Conservation (phyloP, 2,797 vertebrate species). For the Lacerta bilineata region DNA sequence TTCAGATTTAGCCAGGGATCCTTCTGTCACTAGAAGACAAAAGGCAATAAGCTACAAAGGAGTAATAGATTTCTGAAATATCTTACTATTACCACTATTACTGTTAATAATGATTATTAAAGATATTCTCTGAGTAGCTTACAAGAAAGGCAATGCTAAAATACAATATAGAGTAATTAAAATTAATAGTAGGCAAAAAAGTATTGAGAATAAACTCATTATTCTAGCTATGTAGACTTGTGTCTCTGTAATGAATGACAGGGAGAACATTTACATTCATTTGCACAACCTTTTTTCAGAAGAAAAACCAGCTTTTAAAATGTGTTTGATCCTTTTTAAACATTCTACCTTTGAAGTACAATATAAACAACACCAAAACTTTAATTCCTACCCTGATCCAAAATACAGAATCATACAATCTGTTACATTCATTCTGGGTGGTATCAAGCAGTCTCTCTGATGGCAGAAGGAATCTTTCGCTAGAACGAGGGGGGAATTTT, state of each 20-base stretch:
- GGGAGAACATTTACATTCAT: not conserved
- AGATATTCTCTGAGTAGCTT: no score
- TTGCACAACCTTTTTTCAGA: not conserved
- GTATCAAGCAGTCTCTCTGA: no score
- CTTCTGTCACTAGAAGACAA: conserved; percentile 33
- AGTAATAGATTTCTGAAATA: no score
- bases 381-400: not conserved
- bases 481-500: no score
- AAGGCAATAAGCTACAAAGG: conserved; percentile 3
- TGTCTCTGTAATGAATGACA: not conserved
- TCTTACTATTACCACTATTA: no score
- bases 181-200: no score
- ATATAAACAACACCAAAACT: not conserved
- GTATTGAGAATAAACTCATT: not conserved
- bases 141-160: no score
- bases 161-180: no score
- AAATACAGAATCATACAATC: not conserved
- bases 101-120: no score
- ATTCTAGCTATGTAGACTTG: conserved; percentile 38
- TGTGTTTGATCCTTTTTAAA: not conserved
- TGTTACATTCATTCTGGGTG: not conserved
- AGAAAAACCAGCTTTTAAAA: not conserved
- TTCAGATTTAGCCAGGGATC: conserved; percentile 4
- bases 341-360: not conserved
- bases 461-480: no score